Conservation (phyloP, 2,113 vertebrate genomes). For the Dicentrarchus labrax region DNA sequence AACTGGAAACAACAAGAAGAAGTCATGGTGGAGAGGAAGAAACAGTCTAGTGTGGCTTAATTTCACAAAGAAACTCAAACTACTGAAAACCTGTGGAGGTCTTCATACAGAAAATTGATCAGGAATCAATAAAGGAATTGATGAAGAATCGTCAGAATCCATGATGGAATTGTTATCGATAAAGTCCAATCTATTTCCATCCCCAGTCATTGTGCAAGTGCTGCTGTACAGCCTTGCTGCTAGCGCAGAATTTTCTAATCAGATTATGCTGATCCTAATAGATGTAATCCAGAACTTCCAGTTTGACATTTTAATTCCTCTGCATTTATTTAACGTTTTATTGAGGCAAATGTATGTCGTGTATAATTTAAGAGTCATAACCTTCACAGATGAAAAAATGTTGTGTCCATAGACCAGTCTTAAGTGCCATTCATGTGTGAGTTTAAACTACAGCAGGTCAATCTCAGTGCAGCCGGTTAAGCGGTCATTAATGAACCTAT, state of each 20-base stretch:
- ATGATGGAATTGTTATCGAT: too few relatives aligned
- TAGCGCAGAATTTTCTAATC: too few relatives aligned
- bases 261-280: not conserved
- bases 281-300: not conserved
- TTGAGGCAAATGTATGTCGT: not conserved
- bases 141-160: too few relatives aligned
- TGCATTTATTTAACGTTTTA: not conserved
- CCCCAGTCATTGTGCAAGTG: too few relatives aligned
- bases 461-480: constrained; percentile 13
- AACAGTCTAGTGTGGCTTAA: too few relatives aligned
- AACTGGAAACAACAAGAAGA: too few relatives aligned
- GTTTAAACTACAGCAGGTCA: not conserved
- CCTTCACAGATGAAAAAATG: not conserved
- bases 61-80: too few relatives aligned
- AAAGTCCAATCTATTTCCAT: too few relatives aligned
- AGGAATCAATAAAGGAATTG: too few relatives aligned
- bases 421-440: not conserved
- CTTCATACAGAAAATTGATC: too few relatives aligned
- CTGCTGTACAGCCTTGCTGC: not conserved
- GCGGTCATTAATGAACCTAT: constrained; percentile 17
- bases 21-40: too few relatives aligned
- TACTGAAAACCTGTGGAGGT: too few relatives aligned
- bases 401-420: not conserved
- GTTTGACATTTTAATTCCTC: not conserved
- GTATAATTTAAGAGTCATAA: not conserved